A percentile compares a stretch with the other conserved stretches of the same genome.
Conservation (phyloP, 2,888 invertebrate species). For the Cheilosia urbana region DNA sequence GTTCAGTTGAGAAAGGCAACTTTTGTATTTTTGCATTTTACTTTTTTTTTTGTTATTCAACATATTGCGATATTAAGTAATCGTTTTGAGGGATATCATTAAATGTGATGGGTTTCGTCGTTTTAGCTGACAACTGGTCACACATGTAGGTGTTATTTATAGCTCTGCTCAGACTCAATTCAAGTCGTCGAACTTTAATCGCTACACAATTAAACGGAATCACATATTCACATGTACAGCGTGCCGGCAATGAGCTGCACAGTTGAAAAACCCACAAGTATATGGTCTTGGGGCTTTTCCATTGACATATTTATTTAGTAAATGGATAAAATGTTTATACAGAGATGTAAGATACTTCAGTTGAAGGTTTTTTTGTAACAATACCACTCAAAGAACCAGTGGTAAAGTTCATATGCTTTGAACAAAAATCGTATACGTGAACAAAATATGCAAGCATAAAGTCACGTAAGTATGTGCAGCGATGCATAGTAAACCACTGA, state of each 20-base stretch:
- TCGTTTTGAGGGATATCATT: neutral
- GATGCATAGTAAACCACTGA: neutral
- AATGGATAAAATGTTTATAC: conserved; percentile 23
- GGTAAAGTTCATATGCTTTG: neutral
- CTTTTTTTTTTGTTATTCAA: conserved; percentile 15
- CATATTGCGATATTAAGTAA: conserved; percentile 9
- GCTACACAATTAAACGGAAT: conserved; percentile 19
- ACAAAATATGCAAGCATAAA: conserved; percentile 3
- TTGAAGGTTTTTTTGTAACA: neutral
- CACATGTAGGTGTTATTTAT: conserved; percentile 26
- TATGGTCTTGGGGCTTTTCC: conserved; percentile 30
- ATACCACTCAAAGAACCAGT: neutral
- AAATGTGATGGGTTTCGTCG: neutral
- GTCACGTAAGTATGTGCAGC: neutral
- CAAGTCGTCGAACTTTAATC: conserved; percentile 50
- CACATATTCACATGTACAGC: conserved; percentile 1
- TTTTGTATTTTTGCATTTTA: neutral
- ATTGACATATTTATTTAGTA: conserved; percentile 30
- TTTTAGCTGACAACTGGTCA: neutral
- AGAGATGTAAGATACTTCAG: neutral
- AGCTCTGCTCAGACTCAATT: neutral
- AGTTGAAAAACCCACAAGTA: conserved; percentile 6
- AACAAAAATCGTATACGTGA: neutral
- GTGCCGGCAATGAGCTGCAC: conserved; percentile 25
- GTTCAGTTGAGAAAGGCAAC: conserved; percentile 5